phyloP scores from a whole-genome alignment of 1,140 invertebrate species.

The Nylanderia fulva region DNA sequence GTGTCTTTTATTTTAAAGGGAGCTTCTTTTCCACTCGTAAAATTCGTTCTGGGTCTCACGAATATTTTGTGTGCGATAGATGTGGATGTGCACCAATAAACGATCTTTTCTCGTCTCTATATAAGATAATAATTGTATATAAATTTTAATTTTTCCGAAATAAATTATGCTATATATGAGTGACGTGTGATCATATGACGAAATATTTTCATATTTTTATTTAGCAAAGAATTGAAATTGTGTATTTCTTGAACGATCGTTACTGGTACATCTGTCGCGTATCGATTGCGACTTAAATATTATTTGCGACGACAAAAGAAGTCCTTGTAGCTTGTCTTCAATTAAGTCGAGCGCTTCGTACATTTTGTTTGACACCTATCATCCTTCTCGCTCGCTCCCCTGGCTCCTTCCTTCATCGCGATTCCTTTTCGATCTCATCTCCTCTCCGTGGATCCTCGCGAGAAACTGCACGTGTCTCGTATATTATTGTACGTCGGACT shows the following conservation, averaged over 20 bases:
- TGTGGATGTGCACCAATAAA: not conserved
- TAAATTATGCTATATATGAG: not conserved
- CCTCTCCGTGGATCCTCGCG: conserved; percentile 34
- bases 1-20: conserved; percentile 23
- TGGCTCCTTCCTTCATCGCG: not conserved
- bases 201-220: not conserved
- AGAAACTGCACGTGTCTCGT: conserved; percentile 67
- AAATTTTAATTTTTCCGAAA: not conserved
- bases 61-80: conserved; percentile 32
- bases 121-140: not conserved
- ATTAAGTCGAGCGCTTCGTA: conserved; percentile 33
- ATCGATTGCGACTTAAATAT: not conserved
- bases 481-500: conserved; percentile 54
- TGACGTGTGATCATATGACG: not conserved
- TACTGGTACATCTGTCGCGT: not conserved
- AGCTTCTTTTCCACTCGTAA: conserved; percentile 33
- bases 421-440: conserved; percentile 46
- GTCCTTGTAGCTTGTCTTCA: not conserved
- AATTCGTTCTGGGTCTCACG: conserved; percentile 32
- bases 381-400: not conserved
- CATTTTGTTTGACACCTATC: not conserved
- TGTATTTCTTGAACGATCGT: not conserved
- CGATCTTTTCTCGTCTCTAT: conserved; percentile 13
- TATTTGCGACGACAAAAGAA: not conserved
- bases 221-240: conserved; percentile 9